Conservation (phyloP, 2,797 vertebrate species). For the Columba guinea region DNA sequence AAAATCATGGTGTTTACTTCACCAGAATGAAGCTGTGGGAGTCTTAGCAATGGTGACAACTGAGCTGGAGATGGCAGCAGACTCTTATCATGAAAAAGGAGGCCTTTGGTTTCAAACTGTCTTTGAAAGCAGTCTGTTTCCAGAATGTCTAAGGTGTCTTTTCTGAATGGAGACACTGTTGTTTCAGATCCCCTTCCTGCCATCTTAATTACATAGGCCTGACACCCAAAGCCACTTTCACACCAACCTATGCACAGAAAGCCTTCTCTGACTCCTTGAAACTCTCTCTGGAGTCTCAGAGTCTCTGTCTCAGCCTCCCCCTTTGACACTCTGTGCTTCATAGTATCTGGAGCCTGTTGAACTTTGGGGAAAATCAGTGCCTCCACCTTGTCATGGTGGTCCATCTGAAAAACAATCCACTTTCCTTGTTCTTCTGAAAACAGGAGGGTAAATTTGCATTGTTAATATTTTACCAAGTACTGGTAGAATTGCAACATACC, state of each 20-base stretch:
- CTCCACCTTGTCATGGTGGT: background rate
- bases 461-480: background rate
- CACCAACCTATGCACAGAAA: background rate
- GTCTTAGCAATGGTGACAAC: conserved; percentile 23
- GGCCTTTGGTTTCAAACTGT: background rate
- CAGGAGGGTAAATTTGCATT: accelerated
- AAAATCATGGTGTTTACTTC: background rate
- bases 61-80: conserved; percentile 64
- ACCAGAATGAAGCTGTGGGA: accelerated
- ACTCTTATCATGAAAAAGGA: conserved; percentile 5
- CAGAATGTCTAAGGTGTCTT: background rate
- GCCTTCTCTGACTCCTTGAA: background rate
- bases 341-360: background rate
- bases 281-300: background rate
- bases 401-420: background rate
- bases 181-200: background rate
- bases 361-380: background rate
- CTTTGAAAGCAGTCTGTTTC: background rate
- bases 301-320: background rate
- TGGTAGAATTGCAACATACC: background rate
- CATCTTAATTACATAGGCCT: background rate
- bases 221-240: background rate
- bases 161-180: background rate
- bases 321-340: background rate
- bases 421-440: background rate